These are phyloP conservation scores for Nipponia nippon DNA, from an alignment of 2,113 vertebrate genomes.

Conservation along the genomic window DNA sequence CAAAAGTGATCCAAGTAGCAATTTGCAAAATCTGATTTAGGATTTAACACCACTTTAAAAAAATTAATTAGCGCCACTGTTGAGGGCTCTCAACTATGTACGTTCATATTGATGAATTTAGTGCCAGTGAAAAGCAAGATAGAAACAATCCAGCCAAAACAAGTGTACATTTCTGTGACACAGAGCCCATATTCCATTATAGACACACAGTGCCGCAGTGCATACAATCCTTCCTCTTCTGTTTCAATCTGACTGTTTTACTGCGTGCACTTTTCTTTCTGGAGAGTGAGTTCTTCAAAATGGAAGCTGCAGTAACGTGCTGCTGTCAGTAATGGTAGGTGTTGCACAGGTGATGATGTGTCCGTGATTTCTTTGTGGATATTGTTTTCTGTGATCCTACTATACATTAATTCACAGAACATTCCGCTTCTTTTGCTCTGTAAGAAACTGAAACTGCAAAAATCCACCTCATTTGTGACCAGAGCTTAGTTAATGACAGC, in stretches of 20 bases:
- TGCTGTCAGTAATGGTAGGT: not conserved
- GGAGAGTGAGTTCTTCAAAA: not conserved
- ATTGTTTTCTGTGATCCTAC: not conserved
- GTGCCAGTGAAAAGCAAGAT: not conserved
- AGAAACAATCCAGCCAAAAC: not conserved
- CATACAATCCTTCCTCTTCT: not conserved
- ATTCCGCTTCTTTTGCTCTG: not conserved
- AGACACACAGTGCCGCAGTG: not conserved
- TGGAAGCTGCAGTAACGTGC: not conserved
- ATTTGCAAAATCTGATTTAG: constrained; percentile 35
- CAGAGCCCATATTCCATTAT: not conserved
- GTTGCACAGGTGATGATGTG: not conserved
- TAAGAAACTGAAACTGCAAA: not conserved
- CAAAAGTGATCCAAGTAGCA: constrained; percentile 7
- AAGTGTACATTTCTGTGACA: not conserved
- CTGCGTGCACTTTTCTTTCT: not conserved
- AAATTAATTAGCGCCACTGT: not conserved
- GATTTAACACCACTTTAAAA: not conserved
- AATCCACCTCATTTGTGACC: not conserved
- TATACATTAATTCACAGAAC: not conserved
- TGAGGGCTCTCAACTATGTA: constrained; percentile 1
- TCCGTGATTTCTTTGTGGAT: not conserved
- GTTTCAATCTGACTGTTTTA: not conserved
- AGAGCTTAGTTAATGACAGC: not conserved
- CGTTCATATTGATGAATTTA: not conserved